Conservation (phyloP, 2,888 invertebrate genomes). For the Hyposoter dolosus region DNA sequence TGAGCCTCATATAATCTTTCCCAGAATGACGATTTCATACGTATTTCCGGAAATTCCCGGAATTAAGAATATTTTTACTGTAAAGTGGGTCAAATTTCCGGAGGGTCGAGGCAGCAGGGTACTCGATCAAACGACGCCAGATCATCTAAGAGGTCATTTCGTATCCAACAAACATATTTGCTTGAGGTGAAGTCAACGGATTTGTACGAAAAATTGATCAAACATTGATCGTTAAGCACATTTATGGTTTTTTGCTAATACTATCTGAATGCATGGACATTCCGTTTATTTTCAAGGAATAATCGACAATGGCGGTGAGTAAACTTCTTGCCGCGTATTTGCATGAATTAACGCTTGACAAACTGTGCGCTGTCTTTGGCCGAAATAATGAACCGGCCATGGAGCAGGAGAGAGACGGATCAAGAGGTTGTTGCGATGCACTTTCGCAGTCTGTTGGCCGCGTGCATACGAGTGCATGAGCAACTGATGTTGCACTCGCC, state of each 20-base stretch:
- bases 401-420: conserved; percentile 36
- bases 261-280: neutral
- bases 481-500: conserved; percentile 49
- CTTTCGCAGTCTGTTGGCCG: conserved; percentile 46
- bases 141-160: no score
- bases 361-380: conserved; percentile 57
- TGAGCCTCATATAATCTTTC: no score
- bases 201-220: no score
- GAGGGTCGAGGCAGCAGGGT: no score
- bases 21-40: no score
- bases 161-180: no score
- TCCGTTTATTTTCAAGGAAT: conserved; percentile 13
- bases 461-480: conserved; percentile 29
- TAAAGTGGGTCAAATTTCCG: no score
- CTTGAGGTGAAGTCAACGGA: no score
- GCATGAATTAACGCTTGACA: conserved; percentile 47
- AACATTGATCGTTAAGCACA: neutral
- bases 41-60: no score
- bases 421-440: conserved; percentile 48
- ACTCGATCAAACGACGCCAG: no score
- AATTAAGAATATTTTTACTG: no score
- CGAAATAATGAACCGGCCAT: conserved; percentile 65
- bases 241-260: neutral
- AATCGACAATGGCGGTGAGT: conserved; percentile 11
- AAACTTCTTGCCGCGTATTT: conserved; percentile 18